Evolutionary conservation across 2,888 invertebrate species (phyloP).

Genomic region (Maniola hyperantus): DNA sequence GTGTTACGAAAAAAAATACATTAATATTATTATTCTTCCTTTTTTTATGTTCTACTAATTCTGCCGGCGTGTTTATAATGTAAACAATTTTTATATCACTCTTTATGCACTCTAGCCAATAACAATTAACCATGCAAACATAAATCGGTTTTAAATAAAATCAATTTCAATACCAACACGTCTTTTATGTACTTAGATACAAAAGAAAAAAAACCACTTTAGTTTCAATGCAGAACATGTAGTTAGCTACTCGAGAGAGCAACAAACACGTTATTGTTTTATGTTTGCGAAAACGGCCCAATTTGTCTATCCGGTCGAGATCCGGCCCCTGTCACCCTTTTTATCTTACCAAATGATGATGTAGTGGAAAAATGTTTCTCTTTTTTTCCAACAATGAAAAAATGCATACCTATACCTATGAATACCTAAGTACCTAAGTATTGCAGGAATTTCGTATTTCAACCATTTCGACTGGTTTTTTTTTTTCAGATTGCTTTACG

Average conservation of each 20-base stretch:
- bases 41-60: no score
- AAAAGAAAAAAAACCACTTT: neutral
- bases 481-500: neutral
- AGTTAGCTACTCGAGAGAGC: slow-evolving; percentile 14
- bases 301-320: slow-evolving; percentile 56
- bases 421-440: neutral
- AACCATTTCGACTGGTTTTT: no score
- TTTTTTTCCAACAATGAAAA: neutral
- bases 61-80: no score
- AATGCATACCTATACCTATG: neutral
- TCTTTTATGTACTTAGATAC: neutral
- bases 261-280: slow-evolving; percentile 58
- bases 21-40: no score
- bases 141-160: no score
- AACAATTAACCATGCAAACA: no score
- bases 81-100: no score
- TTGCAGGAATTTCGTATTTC: neutral
- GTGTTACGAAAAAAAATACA: no score
- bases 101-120: no score
- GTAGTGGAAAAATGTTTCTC: slow-evolving; percentile 40
- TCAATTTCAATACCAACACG: neutral
- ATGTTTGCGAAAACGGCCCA: slow-evolving; percentile 57
- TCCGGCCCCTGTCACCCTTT: slow-evolving; percentile 54
- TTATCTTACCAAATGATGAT: slow-evolving; percentile 57
- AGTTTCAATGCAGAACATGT: slow-evolving; percentile 5